Evolutionary conservation across 2,113 vertebrate species (phyloP), one percentile per base, ranked within the genome.

Genomic region (Gasterosteus nipponicus): DNA sequence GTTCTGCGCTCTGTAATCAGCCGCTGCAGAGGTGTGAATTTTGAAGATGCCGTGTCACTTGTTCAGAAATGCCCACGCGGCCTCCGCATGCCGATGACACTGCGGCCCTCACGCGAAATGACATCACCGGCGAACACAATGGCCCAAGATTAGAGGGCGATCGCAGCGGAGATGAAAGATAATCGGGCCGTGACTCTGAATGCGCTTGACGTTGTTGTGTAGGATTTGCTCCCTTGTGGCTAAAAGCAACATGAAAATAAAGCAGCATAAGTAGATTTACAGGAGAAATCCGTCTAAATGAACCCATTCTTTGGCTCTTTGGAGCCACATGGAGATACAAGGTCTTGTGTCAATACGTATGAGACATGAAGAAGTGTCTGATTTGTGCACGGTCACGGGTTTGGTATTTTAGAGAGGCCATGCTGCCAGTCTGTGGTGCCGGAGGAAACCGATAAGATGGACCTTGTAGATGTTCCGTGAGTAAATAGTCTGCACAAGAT

Each of bases 1-100:
- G 66, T 46, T 2, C 49, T 2, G 11, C 54, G 53, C 58, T 71
- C 84, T 77, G 56, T 83, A 82, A 90, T 90, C 80, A 77, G 39
- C 60, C 64, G 39, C 22, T 47, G 33, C 44, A 29, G 54, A 11
- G 57, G 82, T 67, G 31, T 26, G n/a, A 39, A 59, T 70, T 77
- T 51, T 62, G 19, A 26, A 69, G 61, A 64, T 53, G 7, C 10
- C 7, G 18, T 63, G 73, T 61, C 81, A 72, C 56, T 44, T 4
- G 38, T 53, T 65, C 22, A 44, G 8, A 68, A 58, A 61, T 61
- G 59, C 75, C 72, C 70, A 2, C 59, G 67, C 51, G 0, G 41
- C 72, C 29, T 69, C 35, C 31, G 4, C 19, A 59, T 67, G 18
- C 49, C 47, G 8, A 26, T 18, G 65, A 19, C 70, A 60, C 3